Conservation (phyloP, 2,113 vertebrate genomes). For the Pantherophis guttatus region DNA sequence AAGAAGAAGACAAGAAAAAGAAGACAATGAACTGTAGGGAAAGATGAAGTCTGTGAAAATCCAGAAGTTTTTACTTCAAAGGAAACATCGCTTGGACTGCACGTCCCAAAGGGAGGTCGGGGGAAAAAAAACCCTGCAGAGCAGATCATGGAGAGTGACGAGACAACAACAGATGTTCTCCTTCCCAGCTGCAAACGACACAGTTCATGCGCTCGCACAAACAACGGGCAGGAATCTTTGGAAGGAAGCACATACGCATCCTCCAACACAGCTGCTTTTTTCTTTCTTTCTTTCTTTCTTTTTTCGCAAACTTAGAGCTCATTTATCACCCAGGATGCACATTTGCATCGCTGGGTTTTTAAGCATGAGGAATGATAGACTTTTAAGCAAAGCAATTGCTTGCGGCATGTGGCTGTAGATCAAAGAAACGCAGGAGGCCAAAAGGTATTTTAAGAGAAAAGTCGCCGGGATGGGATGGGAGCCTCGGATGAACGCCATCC, state of each 20-base stretch:
- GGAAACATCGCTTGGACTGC: constrained; percentile 7
- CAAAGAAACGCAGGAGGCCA: background rate
- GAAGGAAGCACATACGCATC: background rate
- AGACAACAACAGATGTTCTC: constrained; percentile 51
- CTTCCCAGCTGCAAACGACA: constrained; percentile 12
- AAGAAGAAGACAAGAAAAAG: background rate
- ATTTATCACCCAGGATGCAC: constrained; percentile 22
- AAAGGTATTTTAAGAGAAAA: background rate
- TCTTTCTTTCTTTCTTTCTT: fast-evolving
- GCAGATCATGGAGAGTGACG: constrained; percentile 22
- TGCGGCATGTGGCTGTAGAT: constrained; percentile 24
- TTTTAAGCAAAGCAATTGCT: constrained; percentile 7
- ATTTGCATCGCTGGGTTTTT: background rate
- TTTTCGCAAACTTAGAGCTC: background rate
- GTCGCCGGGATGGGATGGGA: background rate
- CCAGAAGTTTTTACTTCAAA: constrained; percentile 21
- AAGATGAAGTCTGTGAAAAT: background rate
- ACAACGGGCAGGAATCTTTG: background rate
- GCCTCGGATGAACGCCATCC: background rate
- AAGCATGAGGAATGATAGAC: background rate
- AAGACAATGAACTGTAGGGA: background rate
- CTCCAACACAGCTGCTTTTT: background rate
- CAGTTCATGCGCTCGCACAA: constrained; percentile 22
- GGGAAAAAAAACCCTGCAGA: background rate
- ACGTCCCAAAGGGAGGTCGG: constrained; percentile 5